A percentile compares a stretch with the other conserved stretches of the same genome.
Conservation (phyloP, 2,113 vertebrate genomes). For the Amphiprion percula region DNA sequence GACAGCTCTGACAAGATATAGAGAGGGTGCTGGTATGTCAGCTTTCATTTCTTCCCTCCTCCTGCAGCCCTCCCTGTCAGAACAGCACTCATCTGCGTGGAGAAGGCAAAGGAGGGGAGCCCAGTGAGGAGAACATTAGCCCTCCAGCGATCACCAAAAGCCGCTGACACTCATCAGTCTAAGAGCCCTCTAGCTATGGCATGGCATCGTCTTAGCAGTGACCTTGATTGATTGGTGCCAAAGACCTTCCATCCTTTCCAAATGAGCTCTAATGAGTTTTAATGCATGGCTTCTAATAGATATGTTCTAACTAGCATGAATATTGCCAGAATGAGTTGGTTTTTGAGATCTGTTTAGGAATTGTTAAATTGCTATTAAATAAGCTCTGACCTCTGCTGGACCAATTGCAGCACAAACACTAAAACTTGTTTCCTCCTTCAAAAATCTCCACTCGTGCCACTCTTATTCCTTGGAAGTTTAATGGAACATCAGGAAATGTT, state of each 20-base stretch:
- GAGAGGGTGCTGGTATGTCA: conserved; percentile 67
- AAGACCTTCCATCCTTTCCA: conserved; percentile 53
- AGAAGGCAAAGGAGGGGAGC: conserved; percentile 31
- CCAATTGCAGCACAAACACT: not conserved
- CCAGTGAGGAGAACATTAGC: conserved; percentile 56
- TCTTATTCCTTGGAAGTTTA: not conserved
- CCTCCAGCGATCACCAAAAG: conserved; percentile 57
- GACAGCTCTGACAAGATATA: conserved; percentile 66
- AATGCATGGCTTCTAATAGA: conserved; percentile 66
- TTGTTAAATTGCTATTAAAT: conserved; percentile 42
- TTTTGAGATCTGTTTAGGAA: conserved; percentile 56
- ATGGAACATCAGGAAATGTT: not conserved
- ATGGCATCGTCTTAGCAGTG: conserved; percentile 61
- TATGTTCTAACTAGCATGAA: conserved; percentile 64
- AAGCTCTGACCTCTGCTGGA: conserved; percentile 34
- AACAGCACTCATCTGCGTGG: conserved; percentile 43
- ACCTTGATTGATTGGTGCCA: conserved; percentile 81
- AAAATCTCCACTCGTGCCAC: too few relatives aligned
- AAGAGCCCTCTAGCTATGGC: conserved; percentile 66
- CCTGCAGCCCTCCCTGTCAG: conserved; percentile 64
- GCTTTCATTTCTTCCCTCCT: conserved; percentile 64
- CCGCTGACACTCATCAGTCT: conserved; percentile 73
- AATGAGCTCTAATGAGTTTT: conserved; percentile 70
- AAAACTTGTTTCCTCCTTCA: too few relatives aligned
- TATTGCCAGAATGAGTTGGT: conserved; percentile 48